A percentile compares a stretch with the other conserved stretches of the same genome.
Conservation (phyloP, 2,888 invertebrate genomes). For the Ptychoptera contaminata region DNA sequence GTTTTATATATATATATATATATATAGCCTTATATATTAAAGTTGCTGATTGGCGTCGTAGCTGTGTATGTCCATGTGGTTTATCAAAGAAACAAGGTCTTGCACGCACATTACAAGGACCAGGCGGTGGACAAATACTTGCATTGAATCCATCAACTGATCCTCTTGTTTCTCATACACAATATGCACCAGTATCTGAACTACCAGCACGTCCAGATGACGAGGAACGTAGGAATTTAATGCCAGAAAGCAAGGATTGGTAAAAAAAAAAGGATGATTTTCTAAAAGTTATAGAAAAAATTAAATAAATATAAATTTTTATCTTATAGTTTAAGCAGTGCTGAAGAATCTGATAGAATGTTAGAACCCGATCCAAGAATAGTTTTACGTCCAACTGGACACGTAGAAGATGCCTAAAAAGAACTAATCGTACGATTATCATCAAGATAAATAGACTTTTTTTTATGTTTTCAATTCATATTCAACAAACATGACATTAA, state of each 20-base stretch:
- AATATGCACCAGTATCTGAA: slow-evolving; percentile 61
- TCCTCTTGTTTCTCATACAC: slow-evolving; percentile 51
- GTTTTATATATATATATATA: too few relatives aligned
- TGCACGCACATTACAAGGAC: slow-evolving; percentile 25
- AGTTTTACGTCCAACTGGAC: slow-evolving; percentile 46
- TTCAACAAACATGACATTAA: neutral
- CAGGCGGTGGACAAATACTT: slow-evolving; percentile 35
- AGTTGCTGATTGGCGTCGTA: slow-evolving; percentile 22
- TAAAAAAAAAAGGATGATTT: slow-evolving; percentile 21
- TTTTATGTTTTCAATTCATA: slow-evolving; percentile 5
- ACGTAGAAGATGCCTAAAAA: slow-evolving; percentile 36
- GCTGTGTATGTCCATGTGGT: slow-evolving; percentile 23
- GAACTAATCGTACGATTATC: neutral
- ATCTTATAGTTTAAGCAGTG: slow-evolving; percentile 40
- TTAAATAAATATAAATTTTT: neutral
- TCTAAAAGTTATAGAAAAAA: neutral
- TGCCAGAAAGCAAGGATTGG: slow-evolving; percentile 61
- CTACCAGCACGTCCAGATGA: slow-evolving; percentile 47
- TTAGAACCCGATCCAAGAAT: slow-evolving; percentile 53
- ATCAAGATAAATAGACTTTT: too few relatives aligned
- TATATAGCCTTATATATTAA: slow-evolving; percentile 24
- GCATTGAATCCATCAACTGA: slow-evolving; percentile 62
- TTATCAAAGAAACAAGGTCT: slow-evolving; percentile 22
- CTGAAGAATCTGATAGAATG: slow-evolving; percentile 62
- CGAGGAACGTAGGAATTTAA: slow-evolving; percentile 54